Evolutionary conservation across 2,888 invertebrate genomes (phyloP).

Genomic region (Microctonus hyperodae): DNA sequence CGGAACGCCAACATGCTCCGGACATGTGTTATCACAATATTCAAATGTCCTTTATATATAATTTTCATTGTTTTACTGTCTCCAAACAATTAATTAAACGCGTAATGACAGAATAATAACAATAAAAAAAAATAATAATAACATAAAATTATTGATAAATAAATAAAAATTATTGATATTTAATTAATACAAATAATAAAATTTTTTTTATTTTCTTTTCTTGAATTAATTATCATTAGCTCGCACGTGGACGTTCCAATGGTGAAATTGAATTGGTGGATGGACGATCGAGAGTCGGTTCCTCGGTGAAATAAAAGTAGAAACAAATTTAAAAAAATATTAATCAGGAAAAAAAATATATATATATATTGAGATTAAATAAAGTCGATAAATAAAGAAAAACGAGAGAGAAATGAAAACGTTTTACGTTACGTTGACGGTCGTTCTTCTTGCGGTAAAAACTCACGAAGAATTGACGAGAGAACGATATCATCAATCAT

Average conservation of each 20-base stretch:
- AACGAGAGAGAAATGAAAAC: neutral
- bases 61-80: neutral
- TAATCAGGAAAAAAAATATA: neutral
- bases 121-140: no score
- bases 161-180: no score
- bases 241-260: conserved; percentile 18
- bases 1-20: conserved; percentile 41
- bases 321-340: neutral
- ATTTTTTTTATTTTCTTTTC: neutral
- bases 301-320: conserved; percentile 18
- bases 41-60: neutral
- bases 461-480: conserved; percentile 22
- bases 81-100: neutral
- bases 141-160: no score
- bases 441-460: conserved; percentile 20
- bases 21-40: conserved; percentile 36
- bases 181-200: no score
- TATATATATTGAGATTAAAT: neutral
- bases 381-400: neutral
- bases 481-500: conserved; percentile 27
- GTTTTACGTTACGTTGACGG: conserved; percentile 9
- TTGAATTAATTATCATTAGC: conserved; percentile 9
- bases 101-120: neutral
- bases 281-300: conserved; percentile 23
- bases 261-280: conserved; percentile 17